phyloP scores from a whole-genome alignment of 2,113 vertebrate genomes.

The Saccopteryx bilineata region DNA sequence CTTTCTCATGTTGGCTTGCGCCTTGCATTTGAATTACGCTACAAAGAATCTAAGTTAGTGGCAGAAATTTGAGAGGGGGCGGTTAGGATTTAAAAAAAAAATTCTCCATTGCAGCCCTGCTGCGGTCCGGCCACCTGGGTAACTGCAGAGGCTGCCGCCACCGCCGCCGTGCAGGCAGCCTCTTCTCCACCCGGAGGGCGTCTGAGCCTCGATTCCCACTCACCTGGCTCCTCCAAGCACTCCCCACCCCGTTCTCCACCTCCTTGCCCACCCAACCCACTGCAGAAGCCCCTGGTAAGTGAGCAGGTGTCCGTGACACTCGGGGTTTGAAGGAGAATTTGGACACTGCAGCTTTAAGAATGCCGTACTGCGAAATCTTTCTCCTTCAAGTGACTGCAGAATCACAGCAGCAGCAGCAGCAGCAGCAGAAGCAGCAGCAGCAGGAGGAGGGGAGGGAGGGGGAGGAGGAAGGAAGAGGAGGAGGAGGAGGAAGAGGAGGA shows the following conservation, averaged over 20 bases:
- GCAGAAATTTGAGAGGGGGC: background rate
- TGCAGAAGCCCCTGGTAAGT: constrained; percentile 56
- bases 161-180: background rate
- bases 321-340: constrained; percentile 69
- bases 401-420: constrained; percentile 79
- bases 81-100: constrained; percentile 6
- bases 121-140: constrained; percentile 84
- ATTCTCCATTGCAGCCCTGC: constrained; percentile 86
- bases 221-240: background rate
- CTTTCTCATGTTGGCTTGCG: background rate
- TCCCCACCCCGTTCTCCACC: background rate
- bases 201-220: background rate
- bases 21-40: constrained; percentile 10
- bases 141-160: constrained; percentile 81
- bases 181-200: constrained; percentile 35
- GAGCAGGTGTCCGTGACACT: background rate
- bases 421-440: constrained; percentile 78
- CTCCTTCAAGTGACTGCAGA: constrained; percentile 89
- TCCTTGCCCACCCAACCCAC: constrained; percentile 6
- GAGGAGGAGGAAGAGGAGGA: constrained; percentile 53
- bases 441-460: background rate
- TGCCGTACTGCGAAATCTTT: constrained; percentile 88
- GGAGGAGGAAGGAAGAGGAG: background rate
- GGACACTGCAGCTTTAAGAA: constrained; percentile 89
- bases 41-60: constrained; percentile 55